Evolutionary conservation across 2,113 vertebrate genomes (phyloP), one percentile per base, ranked within the genome.

Genomic region (Hucho hucho): DNA sequence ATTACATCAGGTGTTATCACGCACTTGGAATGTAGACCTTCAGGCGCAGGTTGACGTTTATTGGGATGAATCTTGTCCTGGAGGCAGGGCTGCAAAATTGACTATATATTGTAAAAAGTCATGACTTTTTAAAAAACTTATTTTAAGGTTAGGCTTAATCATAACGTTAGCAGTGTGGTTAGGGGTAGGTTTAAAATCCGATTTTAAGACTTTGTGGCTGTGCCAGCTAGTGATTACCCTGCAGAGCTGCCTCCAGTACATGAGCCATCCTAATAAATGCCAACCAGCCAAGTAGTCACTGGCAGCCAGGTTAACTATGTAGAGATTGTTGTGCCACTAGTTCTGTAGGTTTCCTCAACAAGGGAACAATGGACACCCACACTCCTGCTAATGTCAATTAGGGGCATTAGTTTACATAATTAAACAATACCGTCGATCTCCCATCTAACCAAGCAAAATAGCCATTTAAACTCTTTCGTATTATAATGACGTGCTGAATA

Each of bases 21-120:
- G 53, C 72, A 24, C 66, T 63, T 75, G 82, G 86, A 92, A 91
- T 92, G 88, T 56, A 84, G 83, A 73, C 79, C 82, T 89, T 83
- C 86, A 84, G 71, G 86, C 82, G 18, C 18, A 43, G 37, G 37
- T 43, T 43, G 7, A 43, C 37, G 0, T 43, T 43, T 43, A 12
- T 43, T 43, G 9, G 9, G 37, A 43, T 43, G 37, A 43, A 43
- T 43, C 7, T 43, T 43, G 37, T 43, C 9, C 9, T 43, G 9
- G 9, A 43, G 37, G 9, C 37, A 43, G 37, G 37, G 9, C 37
- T 43, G 7, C 9, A 43, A 43, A 43, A 43, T 43, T 43, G 37
- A 43, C 9, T 43, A 43, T 43, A 12, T 43, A 43, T 11, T 43
- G 37, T 12, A 43, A 43, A 43, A 12, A 43, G 3, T 37, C 37